Base-by-base conservation (phyloP, 1,140 invertebrate species). In the Mycetomoellerius zeteki region DNA sequence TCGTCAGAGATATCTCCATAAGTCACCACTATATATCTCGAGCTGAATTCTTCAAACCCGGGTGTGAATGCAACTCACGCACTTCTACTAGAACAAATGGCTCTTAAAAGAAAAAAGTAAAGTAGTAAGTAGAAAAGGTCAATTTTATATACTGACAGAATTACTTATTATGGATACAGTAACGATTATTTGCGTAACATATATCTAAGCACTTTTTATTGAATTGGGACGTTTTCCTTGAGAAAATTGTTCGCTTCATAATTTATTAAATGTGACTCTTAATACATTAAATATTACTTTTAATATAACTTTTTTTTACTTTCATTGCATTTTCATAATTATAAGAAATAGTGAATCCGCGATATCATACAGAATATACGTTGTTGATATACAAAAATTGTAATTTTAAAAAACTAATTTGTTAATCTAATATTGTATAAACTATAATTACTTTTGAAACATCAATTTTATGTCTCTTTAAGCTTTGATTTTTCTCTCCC, bases 381-480 rank as follows among this genome's bases (percentile, higher is more conserved):
- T 16, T 19, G 14, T 47, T 14, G 10, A 62, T 47, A 56, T 71
- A n/a, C 0, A 19, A 16, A n/a, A 43, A 58, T 27, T 27, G 1
- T 43, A 30, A 12, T 27, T 77, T 71, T 58, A 43, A 43, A 8
- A 37, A 64, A 2, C 5, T 43, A 77, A 62, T 52, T 65, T 67
- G 8, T 21, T 27, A 0, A 6, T 27, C 0, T 47, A 43, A 43
- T 43, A 43, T 14, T 21, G 30, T 30, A 2, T 14, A 54, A 67
- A 50, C n/a, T 71, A 21, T n/a, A 71, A 81, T 56, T 81, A 19
- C 1, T 1, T 30, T 56, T 54, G 10, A 69, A 81, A 16, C 0
- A 1, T 33, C 24, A 81, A 81, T 81, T 81, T 81, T 56, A 81
- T 8, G 21, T 69, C 65, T 43, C 50, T 71, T 71, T 56, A 81